Evolutionary conservation across 2,888 invertebrate species (phyloP), one percentile per base, ranked within the genome.

Genomic region (Platycheirus rosarum): DNA sequence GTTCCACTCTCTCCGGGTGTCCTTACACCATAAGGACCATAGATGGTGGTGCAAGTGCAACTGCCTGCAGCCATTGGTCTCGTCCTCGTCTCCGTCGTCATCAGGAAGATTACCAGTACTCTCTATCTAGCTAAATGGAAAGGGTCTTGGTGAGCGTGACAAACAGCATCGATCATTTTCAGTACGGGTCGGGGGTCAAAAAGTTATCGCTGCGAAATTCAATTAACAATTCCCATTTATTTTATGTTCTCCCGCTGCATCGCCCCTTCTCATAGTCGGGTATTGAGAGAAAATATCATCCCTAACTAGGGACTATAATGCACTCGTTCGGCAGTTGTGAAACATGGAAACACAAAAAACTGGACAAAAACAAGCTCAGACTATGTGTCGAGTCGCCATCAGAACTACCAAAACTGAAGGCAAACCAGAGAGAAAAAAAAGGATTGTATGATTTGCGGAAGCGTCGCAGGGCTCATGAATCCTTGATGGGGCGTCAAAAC

Each of bases 171-270:
- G 79, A 79, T 79, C 74, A 79, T 62, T 74, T 26, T 44, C 26
- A 13, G 14, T 16, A 13, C 13, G 18, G 51, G 8, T 9, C 13
- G 66, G 40, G 37, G 49, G 37, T 46, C 63, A 57, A 68, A 55
- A 79, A 79, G 69, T 79, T 79, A 79, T 79, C 74, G 79, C 74
- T 63, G 42, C 42, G 74, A 79, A 79, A 79, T 79, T 79, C 79
- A 79, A 79, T 79, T 79, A 79, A 79, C 74, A 79, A 79, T 79
- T 79, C 79, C 69, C 79, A 79, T 79, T 79, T 79, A 79, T 79
- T 79, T 79, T 74, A 74, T 79, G 63, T 65, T 62, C 23, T 35
- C 8, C 68, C 13, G 11, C n/a, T 8, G 16, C 37, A 11, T 35
- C n/a, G 2, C 4, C 2, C 20, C 57, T 23, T 7, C 32, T 20